Conservation (phyloP, 2,113 vertebrate genomes). For the Tretioscincus oriximinensis region DNA sequence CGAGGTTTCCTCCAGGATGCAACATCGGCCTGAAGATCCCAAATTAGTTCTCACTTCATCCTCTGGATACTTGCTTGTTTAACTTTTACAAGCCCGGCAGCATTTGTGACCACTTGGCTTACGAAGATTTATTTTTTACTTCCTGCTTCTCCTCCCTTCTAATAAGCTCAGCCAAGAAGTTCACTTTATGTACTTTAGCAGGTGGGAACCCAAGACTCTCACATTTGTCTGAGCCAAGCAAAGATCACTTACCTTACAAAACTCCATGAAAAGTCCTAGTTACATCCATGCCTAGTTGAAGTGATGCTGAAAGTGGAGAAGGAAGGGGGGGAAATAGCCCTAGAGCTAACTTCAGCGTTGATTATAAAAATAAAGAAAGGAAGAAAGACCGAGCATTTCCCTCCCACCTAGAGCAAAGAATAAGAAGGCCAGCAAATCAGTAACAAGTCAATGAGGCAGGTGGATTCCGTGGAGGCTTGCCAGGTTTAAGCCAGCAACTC, state of each 20-base stretch:
- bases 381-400: not conserved
- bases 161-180: not conserved
- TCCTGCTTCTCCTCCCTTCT: not conserved
- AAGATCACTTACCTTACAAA: slow-evolving; percentile 62
- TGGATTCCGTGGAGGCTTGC: slow-evolving; percentile 60
- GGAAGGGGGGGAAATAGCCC: not conserved
- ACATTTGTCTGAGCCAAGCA: not conserved
- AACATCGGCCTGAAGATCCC: rapidly evolving
- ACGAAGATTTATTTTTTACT: not conserved
- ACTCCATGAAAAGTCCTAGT: not conserved
- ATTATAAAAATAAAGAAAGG: not conserved
- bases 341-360: not conserved
- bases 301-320: not conserved
- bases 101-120: not conserved
- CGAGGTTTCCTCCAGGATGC: rapidly evolving
- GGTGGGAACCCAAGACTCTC: not conserved
- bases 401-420: not conserved
- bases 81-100: not conserved
- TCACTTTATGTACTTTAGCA: not conserved
- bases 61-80: not conserved
- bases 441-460: slow-evolving; percentile 54
- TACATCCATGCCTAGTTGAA: slow-evolving; percentile 11
- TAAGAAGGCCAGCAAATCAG: not conserved
- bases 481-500: slow-evolving; percentile 38
- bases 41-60: not conserved